A percentile compares a stretch with the other conserved stretches of the same genome.
These are phyloP conservation scores for Drosophila rufa DNA, from an alignment of 1,140 invertebrate genomes.

Conservation along the genomic window DNA sequence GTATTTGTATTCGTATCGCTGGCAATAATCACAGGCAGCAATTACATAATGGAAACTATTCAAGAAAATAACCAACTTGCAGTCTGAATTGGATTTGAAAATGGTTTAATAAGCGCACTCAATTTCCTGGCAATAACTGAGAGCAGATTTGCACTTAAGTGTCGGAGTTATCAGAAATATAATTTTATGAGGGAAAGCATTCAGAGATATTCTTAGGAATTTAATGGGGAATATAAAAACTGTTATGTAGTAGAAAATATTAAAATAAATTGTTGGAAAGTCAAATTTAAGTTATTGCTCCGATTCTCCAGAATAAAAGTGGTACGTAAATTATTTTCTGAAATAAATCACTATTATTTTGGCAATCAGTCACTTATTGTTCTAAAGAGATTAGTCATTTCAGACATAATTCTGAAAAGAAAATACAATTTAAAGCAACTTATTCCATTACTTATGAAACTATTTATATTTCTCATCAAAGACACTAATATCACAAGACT, in stretches of 20 bases:
- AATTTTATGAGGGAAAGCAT: background rate
- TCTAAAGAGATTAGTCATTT: background rate
- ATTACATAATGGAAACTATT: conserved; percentile 2
- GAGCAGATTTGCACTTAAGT: background rate
- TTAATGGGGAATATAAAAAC: no score
- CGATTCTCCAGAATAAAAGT: no score
- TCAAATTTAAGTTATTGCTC: background rate
- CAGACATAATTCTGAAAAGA: no score
- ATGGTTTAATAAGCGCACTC: conserved; percentile 1
- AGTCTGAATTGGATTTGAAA: background rate
- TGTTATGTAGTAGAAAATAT: no score
- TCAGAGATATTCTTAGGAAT: background rate
- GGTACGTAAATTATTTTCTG: background rate
- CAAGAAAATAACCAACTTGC: conserved; percentile 10
- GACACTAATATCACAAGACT: background rate
- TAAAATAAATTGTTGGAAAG: background rate
- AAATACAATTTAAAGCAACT: background rate
- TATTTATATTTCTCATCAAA: conserved; percentile 1
- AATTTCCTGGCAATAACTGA: background rate
- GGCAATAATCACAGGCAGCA: conserved; percentile 8
- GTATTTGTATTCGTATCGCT: background rate
- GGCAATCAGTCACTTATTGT: background rate
- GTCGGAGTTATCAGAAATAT: background rate
- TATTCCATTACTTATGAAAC: no score
- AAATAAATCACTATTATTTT: background rate